Conservation (phyloP, 2,113 vertebrate species). For the Coreoperca whiteheadi region DNA sequence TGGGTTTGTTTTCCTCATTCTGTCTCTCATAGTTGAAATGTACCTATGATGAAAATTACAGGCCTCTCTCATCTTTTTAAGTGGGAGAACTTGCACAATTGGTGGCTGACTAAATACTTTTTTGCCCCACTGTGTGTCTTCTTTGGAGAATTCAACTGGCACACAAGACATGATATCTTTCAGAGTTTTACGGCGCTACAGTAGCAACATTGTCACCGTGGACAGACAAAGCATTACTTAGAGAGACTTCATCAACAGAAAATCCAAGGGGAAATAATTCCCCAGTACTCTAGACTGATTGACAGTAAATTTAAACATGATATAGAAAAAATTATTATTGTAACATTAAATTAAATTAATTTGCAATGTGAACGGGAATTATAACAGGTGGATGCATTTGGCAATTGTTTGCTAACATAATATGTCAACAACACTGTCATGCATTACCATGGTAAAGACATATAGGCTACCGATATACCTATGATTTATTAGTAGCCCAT, state of each 20-base stretch:
- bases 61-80: too few relatives aligned
- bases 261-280: background rate
- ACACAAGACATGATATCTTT: background rate
- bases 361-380: background rate
- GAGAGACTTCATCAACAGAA: background rate
- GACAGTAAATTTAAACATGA: background rate
- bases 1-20: too few relatives aligned
- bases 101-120: too few relatives aligned
- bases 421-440: background rate
- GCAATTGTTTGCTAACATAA: background rate
- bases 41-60: too few relatives aligned
- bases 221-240: background rate
- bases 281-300: background rate
- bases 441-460: background rate
- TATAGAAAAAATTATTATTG: too few relatives aligned
- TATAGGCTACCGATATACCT: too few relatives aligned
- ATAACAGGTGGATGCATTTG: background rate
- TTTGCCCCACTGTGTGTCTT: too few relatives aligned
- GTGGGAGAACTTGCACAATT: too few relatives aligned
- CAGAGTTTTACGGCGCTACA: background rate
- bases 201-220: background rate
- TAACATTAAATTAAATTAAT: background rate
- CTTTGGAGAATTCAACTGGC: background rate
- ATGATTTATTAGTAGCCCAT: conserved; percentile 6
- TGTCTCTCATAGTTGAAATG: too few relatives aligned